phyloP scores from a whole-genome alignment of 2,888 invertebrate species.

The Chironomus riparius region DNA sequence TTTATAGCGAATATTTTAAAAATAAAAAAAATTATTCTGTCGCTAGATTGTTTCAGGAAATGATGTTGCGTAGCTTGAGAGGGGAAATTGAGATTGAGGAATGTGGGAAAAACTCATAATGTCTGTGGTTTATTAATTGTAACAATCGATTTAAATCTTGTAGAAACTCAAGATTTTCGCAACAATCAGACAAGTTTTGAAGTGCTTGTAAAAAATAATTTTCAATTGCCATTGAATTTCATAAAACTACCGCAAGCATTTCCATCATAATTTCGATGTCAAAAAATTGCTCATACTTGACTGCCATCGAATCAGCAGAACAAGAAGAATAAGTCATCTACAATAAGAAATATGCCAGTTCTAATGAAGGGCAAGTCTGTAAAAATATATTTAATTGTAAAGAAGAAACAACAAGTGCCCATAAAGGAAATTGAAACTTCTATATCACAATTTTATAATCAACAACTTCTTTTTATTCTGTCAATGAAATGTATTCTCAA shows the following conservation, averaged over 20 bases:
- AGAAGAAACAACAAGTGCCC: neutral
- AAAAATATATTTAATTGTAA: neutral
- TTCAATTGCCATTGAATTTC: neutral
- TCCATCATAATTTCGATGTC: neutral
- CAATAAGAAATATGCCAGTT: no score
- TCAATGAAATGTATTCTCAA: neutral
- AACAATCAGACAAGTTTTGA: neutral
- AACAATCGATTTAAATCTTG: neutral
- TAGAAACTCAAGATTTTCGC: neutral
- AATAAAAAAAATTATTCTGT: neutral
- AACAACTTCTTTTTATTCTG: neutral
- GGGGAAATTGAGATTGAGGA: neutral
- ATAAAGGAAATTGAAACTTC: conserved; percentile 9
- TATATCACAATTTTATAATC: neutral
- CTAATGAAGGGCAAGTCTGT: neutral
- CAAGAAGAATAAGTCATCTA: no score
- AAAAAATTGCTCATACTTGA: neutral
- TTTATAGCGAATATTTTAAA: neutral
- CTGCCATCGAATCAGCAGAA: neutral
- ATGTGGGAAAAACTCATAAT: neutral
- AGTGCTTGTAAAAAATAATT: neutral
- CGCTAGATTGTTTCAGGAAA: conserved; percentile 13
- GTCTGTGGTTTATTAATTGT: neutral
- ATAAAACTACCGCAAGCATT: neutral
- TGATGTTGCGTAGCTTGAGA: neutral